These are phyloP conservation scores for Drosophila leontia DNA, from an alignment of 1,140 invertebrate genomes.

Conservation along the genomic window DNA sequence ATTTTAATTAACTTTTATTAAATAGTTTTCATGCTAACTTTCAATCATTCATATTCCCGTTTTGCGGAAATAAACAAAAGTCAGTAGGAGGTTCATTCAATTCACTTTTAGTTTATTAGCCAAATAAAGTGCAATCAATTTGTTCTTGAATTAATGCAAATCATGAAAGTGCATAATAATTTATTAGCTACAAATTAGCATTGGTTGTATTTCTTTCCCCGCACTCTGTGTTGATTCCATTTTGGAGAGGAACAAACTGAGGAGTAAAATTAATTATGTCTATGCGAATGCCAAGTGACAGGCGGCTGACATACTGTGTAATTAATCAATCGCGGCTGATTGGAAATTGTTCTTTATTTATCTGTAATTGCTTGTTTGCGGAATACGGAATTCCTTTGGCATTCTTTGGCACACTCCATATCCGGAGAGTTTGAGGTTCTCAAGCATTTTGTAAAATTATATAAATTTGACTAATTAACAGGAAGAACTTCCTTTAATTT, in stretches of 20 bases:
- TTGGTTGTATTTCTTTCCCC: slow-evolving; percentile 35
- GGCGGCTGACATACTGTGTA: slow-evolving; percentile 34
- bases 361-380: slow-evolving; percentile 35
- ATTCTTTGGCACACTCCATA: neutral
- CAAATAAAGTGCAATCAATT: slow-evolving; percentile 65
- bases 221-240: slow-evolving; percentile 1
- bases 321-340: slow-evolving; percentile 46
- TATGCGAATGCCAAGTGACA: slow-evolving; percentile 30
- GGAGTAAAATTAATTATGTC: slow-evolving; percentile 41
- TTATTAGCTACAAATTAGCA: slow-evolving; percentile 68
- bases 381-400: slow-evolving; percentile 12
- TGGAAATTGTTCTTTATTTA: slow-evolving; percentile 52
- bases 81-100: slow-evolving; percentile 15
- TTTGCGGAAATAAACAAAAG: slow-evolving; percentile 61
- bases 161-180: slow-evolving; percentile 56
- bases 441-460: neutral
- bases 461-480: neutral
- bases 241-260: slow-evolving; percentile 17
- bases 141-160: slow-evolving; percentile 73
- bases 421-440: neutral
- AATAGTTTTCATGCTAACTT: neutral
- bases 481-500: slow-evolving; percentile 2
- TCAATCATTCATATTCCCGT: neutral
- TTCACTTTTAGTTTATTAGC: slow-evolving; percentile 47
- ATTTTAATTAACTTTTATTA: neutral